Evolutionary conservation across 1,140 invertebrate genomes (phyloP), one percentile per base, ranked within the genome.

Genomic region (Antheraea mylitta): DNA sequence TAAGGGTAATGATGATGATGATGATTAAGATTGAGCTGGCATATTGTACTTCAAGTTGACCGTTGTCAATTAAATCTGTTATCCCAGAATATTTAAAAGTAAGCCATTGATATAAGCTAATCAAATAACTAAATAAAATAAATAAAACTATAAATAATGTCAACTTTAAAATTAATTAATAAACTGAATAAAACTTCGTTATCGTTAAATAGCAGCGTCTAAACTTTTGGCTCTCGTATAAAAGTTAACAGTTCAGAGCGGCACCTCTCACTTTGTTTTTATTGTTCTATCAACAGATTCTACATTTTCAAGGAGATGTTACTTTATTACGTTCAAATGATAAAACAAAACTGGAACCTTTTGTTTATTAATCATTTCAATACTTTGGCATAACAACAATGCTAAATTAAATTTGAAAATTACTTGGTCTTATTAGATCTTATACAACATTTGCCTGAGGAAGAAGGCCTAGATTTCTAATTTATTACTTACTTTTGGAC

Each of bases 141-240:
- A 42, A 42, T 11, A 42, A 42, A 42, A 2, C 1, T 11, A 11
- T 42, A 42, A 42, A 42, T 42, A 42, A 42, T 42, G 38, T 42
- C 45, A 53, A 16, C 5, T 53, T 16, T 9, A 53, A 42, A 53
- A 53, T 53, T 53, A 16, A 66, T 64, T 64, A 61, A 4, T 2
- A 66, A 66, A 53, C 61, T 36, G 37, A 58, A 66, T 69, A 69
- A 68, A 74, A 74, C 62, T 74, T 66, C 62, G 60, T 71, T 69
- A 74, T 74, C 73, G 64, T 61, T 66, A 64, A 74, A 71, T 67
- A 74, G 69, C 73, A 74, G 66, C 69, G 62, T 71, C 65, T 61
- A 71, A 74, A 74, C 73, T 74, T n/a, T 69, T 64, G 69, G 67
- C 70, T 68, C 58, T n/a, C 66, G 67, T 70, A 74, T 71, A 70